phyloP scores from a whole-genome alignment of 2,888 invertebrate genomes.

The Drosophila ezoana region DNA sequence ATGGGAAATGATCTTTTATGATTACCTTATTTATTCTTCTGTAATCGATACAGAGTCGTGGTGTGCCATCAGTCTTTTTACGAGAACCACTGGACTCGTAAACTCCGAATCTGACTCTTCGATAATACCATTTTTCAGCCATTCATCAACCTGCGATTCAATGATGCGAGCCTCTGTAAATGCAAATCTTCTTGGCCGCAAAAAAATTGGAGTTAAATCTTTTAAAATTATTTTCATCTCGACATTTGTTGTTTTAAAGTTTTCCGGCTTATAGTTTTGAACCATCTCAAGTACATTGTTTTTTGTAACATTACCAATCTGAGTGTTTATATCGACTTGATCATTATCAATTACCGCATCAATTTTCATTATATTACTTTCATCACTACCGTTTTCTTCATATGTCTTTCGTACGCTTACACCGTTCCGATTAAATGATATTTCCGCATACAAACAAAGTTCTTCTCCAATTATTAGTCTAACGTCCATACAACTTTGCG shows the following conservation, averaged over 20 bases:
- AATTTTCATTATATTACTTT: neutral
- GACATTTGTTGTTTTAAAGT: too few relatives aligned
- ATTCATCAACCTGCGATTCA: too few relatives aligned
- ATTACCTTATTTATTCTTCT: conserved; percentile 10
- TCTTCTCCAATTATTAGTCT: neutral
- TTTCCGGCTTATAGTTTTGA: too few relatives aligned
- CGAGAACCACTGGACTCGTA: conserved; percentile 7
- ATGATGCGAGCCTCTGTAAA: too few relatives aligned
- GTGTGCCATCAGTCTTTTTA: conserved; percentile 16
- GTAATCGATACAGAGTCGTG: conserved; percentile 13
- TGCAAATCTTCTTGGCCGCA: too few relatives aligned
- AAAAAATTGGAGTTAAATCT: too few relatives aligned
- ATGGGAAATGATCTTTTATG: conserved; percentile 6
- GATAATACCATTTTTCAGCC: neutral
- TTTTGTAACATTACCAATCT: too few relatives aligned
- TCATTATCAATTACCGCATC: too few relatives aligned
- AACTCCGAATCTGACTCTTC: conserved; percentile 16
- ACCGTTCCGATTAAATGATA: neutral
- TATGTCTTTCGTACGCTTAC: neutral
- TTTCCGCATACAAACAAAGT: neutral
- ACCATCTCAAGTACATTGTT: too few relatives aligned
- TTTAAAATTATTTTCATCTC: too few relatives aligned
- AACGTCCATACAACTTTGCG: neutral
- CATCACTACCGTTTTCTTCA: neutral
- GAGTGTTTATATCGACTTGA: too few relatives aligned